Percentiles rank a stretch among this genome's conserved stretches.
These are phyloP conservation scores for Rhinopomastus cyanomelas DNA, from an alignment of 2,113 vertebrate genomes.

Conservation along the genomic window DNA sequence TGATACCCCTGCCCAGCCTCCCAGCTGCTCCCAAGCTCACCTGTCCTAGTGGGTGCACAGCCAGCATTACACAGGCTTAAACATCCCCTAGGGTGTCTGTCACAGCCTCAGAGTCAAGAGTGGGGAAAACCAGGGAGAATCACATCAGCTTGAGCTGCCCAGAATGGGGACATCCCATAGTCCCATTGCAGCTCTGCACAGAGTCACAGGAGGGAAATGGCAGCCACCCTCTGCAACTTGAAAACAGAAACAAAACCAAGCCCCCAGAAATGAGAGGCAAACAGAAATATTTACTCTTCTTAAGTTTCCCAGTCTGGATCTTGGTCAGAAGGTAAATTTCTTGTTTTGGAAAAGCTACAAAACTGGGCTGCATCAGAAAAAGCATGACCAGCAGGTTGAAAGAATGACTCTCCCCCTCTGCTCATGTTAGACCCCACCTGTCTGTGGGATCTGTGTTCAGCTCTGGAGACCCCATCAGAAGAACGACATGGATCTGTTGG, in stretches of 20 bases:
- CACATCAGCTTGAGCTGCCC: background rate
- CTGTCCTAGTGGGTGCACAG: background rate
- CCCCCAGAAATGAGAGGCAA: too few relatives aligned
- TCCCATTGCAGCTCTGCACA: rapidly evolving
- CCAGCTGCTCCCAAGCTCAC: background rate
- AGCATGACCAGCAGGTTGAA: too few relatives aligned
- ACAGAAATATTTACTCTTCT: background rate
- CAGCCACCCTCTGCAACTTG: background rate
- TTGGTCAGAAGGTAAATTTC: background rate
- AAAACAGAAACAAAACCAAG: background rate
- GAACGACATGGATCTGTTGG: too few relatives aligned
- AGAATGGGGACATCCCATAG: rapidly evolving
- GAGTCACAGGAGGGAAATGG: background rate
- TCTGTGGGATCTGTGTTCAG: too few relatives aligned
- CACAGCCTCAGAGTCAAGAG: rapidly evolving
- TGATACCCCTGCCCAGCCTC: background rate
- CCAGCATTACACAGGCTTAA: background rate
- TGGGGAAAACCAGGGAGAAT: background rate
- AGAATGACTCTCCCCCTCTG: too few relatives aligned
- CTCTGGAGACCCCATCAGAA: too few relatives aligned
- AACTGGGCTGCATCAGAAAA: too few relatives aligned
- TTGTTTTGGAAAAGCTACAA: constrained; percentile 23
- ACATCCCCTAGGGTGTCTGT: background rate
- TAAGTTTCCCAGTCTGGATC: background rate
- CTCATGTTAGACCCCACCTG: too few relatives aligned